phyloP scores from a whole-genome alignment of 2,888 invertebrate genomes.

The Drosophila borealis region DNA sequence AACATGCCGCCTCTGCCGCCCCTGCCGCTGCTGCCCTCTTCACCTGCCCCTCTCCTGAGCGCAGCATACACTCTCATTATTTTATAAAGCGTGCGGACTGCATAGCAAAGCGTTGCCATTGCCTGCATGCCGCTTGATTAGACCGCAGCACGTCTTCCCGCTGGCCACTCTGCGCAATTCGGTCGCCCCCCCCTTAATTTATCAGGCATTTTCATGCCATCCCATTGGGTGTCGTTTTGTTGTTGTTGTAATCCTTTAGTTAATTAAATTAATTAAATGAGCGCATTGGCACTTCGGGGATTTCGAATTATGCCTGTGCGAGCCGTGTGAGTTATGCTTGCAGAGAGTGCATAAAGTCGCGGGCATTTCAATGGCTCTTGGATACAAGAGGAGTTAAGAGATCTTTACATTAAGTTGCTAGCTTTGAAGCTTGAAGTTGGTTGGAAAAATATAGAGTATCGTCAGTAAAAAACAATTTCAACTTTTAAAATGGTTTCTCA shows the following conservation, averaged over 20 bases:
- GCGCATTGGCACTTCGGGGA: constrained; percentile 66
- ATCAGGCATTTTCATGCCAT: constrained; percentile 37
- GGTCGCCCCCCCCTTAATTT: constrained; percentile 46
- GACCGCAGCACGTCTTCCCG: constrained; percentile 24
- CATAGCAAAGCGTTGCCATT: constrained; percentile 80
- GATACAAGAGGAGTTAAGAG: neutral
- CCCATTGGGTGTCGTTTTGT: constrained; percentile 63
- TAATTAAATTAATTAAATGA: constrained; percentile 80
- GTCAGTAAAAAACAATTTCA: too few relatives aligned
- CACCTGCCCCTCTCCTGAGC: neutral
- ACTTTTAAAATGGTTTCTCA: too few relatives aligned
- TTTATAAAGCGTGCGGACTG: constrained; percentile 81
- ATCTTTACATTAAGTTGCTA: too few relatives aligned
- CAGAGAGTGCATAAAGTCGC: constrained; percentile 50
- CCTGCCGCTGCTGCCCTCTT: neutral
- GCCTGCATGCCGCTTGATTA: constrained; percentile 79
- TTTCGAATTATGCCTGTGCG: constrained; percentile 42
- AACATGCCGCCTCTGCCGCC: neutral
- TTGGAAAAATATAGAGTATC: too few relatives aligned
- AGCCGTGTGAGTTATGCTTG: constrained; percentile 39
- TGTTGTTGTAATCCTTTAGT: constrained; percentile 64
- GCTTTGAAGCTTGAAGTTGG: too few relatives aligned
- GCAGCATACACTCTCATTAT: constrained; percentile 60
- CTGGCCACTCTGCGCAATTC: constrained; percentile 23
- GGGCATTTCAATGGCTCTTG: neutral